Conservation (phyloP, 2,113 vertebrate genomes). For the Cyphomyrus discorhynchus region DNA sequence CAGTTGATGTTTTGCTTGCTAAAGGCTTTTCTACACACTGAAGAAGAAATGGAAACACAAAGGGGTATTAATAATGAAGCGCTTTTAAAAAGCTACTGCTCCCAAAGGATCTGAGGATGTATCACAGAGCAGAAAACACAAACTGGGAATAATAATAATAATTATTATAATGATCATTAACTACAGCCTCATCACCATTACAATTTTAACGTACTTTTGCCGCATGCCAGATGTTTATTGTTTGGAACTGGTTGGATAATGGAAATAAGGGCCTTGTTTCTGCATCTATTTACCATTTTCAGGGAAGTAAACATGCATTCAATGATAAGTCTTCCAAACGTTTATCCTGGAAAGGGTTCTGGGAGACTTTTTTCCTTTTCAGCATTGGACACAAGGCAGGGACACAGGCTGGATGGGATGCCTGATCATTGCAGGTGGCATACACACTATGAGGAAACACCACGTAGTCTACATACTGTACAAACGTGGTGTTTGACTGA, state of each 20-base stretch:
- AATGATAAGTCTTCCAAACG: not conserved
- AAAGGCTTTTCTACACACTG: not conserved
- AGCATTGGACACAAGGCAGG: not conserved
- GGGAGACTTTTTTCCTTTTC: not conserved
- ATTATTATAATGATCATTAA: not conserved
- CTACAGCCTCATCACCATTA: not conserved
- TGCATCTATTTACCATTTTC: not conserved
- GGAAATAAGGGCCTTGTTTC: not conserved
- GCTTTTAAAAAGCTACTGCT: not conserved
- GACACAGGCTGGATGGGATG: not conserved
- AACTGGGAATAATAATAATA: not conserved
- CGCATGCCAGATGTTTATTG: slow-evolving; percentile 1
- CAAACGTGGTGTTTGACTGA: not conserved
- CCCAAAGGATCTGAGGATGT: not conserved
- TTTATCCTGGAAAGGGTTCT: not conserved
- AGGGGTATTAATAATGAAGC: not conserved
- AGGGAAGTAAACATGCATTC: not conserved
- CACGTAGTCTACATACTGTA: not conserved
- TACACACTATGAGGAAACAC: not conserved
- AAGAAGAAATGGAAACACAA: not conserved
- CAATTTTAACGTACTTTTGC: not conserved
- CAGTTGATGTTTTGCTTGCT: not conserved
- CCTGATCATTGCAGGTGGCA: not conserved
- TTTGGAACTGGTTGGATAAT: not conserved
- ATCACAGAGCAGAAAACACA: not conserved